These are phyloP conservation scores for Vespertilio murinus DNA, from an alignment of 2,797 vertebrate genomes.

Conservation along the genomic window DNA sequence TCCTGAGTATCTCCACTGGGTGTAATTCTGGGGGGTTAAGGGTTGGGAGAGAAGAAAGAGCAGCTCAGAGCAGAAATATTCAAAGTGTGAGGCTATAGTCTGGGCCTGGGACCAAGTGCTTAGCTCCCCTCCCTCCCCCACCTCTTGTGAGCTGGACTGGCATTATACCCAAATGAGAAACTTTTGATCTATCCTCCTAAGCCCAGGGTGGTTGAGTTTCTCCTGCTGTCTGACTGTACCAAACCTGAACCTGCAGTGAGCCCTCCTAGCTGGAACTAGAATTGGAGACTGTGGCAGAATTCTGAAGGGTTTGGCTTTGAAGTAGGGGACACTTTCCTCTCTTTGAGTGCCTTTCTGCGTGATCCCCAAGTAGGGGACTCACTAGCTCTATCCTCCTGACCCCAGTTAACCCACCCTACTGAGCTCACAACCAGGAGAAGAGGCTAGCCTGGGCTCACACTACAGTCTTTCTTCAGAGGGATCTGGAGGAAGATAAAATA, in stretches of 20 bases:
- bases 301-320: not conserved
- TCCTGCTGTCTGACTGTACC: not conserved
- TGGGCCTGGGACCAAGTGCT: not conserved
- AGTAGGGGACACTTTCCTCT: not conserved
- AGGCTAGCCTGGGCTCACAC: not conserved
- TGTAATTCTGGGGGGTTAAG: not conserved
- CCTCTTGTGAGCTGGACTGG: not conserved
- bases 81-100: not conserved
- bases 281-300: not conserved
- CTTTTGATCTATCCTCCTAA: not conserved
- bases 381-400: not conserved
- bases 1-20: not conserved
- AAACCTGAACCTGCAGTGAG: not conserved
- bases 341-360: not conserved
- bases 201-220: not conserved
- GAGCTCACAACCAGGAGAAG: not conserved
- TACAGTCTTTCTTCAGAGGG: not conserved
- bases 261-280: not conserved
- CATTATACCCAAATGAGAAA: not conserved
- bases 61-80: not conserved
- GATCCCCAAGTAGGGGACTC: not conserved
- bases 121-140: not conserved
- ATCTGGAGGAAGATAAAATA: not conserved
- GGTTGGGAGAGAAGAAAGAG: not conserved
- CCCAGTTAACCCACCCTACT: not conserved